These are phyloP conservation scores for Nasalis larvatus DNA, from an alignment of 2,113 vertebrate genomes.

Conservation along the genomic window DNA sequence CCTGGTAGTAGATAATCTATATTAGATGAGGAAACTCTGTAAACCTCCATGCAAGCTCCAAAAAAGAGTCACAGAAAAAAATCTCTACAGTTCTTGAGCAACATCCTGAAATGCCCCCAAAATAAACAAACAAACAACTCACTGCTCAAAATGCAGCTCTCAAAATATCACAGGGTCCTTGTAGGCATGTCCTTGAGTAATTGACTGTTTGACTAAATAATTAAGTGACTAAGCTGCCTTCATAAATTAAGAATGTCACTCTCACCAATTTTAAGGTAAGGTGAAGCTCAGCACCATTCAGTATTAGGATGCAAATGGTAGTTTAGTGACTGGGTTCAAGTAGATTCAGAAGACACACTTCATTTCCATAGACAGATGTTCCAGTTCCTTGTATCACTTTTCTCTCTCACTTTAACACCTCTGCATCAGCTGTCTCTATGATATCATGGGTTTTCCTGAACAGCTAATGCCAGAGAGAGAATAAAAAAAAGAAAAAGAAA, in stretches of 20 bases:
- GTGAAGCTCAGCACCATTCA: background rate
- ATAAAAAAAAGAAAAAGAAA: background rate
- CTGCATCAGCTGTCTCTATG: background rate
- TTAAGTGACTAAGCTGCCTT: background rate
- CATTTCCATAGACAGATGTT: background rate
- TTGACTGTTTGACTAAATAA: background rate
- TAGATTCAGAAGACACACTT: background rate
- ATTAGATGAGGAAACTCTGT: background rate
- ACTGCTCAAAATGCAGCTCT: background rate
- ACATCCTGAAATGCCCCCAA: background rate
- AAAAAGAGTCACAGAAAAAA: background rate
- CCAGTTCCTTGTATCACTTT: background rate
- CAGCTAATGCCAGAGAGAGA: background rate
- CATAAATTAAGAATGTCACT: background rate
- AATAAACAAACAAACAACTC: background rate
- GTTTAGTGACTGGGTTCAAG: background rate
- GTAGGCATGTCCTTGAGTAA: background rate
- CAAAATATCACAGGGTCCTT: background rate
- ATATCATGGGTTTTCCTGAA: background rate
- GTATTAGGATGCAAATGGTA: background rate
- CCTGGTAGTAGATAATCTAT: background rate
- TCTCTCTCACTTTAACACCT: background rate
- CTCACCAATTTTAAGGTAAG: background rate
- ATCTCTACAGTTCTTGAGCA: background rate
- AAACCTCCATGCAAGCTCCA: background rate